These are phyloP conservation scores for Recurvirostra avosetta DNA, from an alignment of 2,113 vertebrate species.

Conservation along the genomic window DNA sequence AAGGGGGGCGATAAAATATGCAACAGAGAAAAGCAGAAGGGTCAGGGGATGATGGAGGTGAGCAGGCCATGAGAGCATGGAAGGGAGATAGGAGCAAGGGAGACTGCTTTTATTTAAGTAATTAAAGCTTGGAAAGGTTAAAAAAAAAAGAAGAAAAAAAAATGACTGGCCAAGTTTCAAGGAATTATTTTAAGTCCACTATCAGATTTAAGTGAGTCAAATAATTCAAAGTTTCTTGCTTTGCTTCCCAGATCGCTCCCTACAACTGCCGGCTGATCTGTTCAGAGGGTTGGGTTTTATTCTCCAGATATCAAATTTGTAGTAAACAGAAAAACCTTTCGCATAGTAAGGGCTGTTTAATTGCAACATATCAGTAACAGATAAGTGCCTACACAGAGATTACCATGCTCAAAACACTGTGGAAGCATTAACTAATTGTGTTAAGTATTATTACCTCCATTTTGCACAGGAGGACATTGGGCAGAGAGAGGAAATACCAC, in stretches of 20 bases:
- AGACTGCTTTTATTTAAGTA: not conserved
- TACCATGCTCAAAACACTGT: not conserved
- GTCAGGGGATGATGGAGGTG: not conserved
- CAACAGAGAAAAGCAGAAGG: not conserved
- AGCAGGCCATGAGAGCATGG: fast-evolving
- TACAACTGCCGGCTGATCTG: not conserved
- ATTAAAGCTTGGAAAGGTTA: not conserved
- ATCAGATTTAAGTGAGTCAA: not conserved
- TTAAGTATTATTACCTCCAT: not conserved
- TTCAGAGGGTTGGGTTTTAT: not conserved
- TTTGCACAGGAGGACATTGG: not conserved
- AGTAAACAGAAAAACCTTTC: constrained; percentile 20
- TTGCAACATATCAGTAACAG: not conserved
- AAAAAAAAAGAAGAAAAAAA: not conserved
- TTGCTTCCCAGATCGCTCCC: not conserved
- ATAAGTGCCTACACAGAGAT: not conserved
- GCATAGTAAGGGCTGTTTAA: not conserved
- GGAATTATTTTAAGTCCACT: not conserved
- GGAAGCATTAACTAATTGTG: not conserved
- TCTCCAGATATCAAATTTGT: not conserved
- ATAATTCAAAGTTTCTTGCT: not conserved
- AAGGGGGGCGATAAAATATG: not conserved
- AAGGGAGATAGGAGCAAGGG: not conserved
- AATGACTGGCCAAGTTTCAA: not conserved
- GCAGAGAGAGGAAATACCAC: constrained; percentile 32